Evolutionary conservation across 1,140 invertebrate genomes (phyloP), one percentile per base, ranked within the genome.

Genomic region (Galendromus occidentalis): DNA sequence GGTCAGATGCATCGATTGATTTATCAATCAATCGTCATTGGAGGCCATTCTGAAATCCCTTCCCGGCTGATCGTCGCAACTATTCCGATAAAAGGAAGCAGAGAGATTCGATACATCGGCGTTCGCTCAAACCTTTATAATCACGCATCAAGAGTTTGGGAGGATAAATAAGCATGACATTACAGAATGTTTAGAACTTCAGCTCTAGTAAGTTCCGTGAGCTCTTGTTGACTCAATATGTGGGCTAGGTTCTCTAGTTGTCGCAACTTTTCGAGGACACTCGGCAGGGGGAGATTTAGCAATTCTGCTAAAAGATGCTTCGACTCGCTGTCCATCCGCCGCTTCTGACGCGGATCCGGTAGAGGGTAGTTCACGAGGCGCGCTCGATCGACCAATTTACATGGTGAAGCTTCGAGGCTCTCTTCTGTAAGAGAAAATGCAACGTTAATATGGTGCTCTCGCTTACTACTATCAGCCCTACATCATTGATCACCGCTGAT

Each of bases 161-260:
- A 39, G 33, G 33, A 39, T 39, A 39, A 39, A 39, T 39, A 6
- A 39, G 33, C 9, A 9, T 6, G 9, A 4, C 33, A 39, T 9
- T 39, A 39, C 9, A 59, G 51, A 33, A 59, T 59, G 33, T 59
- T 59, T 59, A 59, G 20, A 9, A 59, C 51, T 18, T 59, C 51
- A 2, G 51, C 51, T 25, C 51, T 17, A 9, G 51, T 59, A 9
- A 59, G 51, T 33, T 59, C 51, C 12, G 25, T 59, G 12, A n/a
- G 25, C 51, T 59, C 51, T 59, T 59, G 51, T 33, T 59, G 51
- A 14, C 51, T 33, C 25, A 59, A 33, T 29, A 59, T 59, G 17
- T 59, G 51, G 25, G 51, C 51, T 17, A 59, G 12, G 25, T 59
- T 59, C 22, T 59, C 51, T 2, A 59, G 20, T 59, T 59, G 51